Conservation (phyloP, 2,797 vertebrate genomes). For the Acanthurus leucopareius region DNA sequence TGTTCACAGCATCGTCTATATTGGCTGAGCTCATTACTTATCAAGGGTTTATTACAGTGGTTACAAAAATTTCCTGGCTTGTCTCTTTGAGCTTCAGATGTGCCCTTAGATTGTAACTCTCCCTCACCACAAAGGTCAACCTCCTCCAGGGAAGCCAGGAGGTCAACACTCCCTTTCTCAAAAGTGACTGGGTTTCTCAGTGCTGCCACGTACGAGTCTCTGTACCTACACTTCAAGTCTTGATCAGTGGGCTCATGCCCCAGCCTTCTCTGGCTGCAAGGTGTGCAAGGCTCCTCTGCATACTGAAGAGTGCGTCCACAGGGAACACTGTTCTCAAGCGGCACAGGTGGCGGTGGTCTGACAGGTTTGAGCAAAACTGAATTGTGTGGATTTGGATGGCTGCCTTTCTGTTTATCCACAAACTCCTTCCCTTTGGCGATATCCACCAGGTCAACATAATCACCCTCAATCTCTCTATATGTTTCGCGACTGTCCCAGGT, state of each 20-base stretch:
- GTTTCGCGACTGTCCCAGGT: slow-evolving; percentile 78
- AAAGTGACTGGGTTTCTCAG: slow-evolving; percentile 87
- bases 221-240: slow-evolving; percentile 83
- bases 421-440: slow-evolving; percentile 82
- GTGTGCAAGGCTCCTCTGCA: slow-evolving; percentile 77
- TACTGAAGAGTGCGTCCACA: slow-evolving; percentile 61
- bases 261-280: slow-evolving; percentile 77
- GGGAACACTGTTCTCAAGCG: slow-evolving; percentile 45
- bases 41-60: slow-evolving; percentile 56
- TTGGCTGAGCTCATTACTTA: slow-evolving; percentile 48
- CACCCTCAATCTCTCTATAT: slow-evolving; percentile 89
- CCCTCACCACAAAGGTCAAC: slow-evolving; percentile 61
- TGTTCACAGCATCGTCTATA: slow-evolving; percentile 42
- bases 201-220: slow-evolving; percentile 88
- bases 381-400: slow-evolving; percentile 50
- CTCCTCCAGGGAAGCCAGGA: slow-evolving; percentile 85
- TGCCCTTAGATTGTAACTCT: slow-evolving; percentile 56
- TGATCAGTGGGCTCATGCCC: slow-evolving; percentile 69
- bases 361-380: slow-evolving; percentile 73
- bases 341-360: slow-evolving; percentile 69
- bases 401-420: slow-evolving; percentile 52
- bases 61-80: slow-evolving; percentile 53
- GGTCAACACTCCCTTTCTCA: slow-evolving; percentile 77
- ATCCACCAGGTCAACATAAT: slow-evolving; percentile 94
- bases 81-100: slow-evolving; percentile 45